phyloP scores from a whole-genome alignment of 2,113 vertebrate genomes.

The Saiga tatarica region DNA sequence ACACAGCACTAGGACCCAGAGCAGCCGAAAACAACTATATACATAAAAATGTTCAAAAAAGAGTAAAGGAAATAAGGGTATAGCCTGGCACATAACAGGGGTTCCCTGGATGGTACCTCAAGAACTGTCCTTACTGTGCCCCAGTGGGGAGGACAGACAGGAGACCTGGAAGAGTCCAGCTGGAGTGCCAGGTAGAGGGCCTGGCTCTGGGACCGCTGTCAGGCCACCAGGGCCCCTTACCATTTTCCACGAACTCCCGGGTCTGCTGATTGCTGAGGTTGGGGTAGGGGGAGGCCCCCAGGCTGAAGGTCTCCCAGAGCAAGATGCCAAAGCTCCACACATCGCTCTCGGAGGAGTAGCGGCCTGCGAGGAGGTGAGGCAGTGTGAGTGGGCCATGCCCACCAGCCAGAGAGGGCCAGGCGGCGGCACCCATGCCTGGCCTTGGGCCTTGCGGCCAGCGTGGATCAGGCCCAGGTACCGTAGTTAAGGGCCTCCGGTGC shows the following conservation, averaged over 20 bases:
- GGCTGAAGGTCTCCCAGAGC: constrained; percentile 95
- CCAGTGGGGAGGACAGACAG: neutral
- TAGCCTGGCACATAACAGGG: neutral
- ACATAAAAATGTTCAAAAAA: neutral
- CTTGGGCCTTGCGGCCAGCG: neutral
- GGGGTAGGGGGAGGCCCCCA: constrained; percentile 90
- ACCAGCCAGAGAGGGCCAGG: neutral
- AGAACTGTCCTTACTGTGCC: neutral
- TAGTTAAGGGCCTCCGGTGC: constrained; percentile 96
- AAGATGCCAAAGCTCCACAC: constrained; percentile 97
- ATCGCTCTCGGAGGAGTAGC: constrained; percentile 93
- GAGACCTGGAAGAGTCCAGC: accelerated
- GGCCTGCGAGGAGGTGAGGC: constrained; percentile 79
- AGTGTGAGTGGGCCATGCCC: neutral
- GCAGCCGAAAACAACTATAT: neutral
- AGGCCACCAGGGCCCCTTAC: constrained; percentile 59
- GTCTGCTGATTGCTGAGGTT: constrained; percentile 95
- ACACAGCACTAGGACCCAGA: neutral
- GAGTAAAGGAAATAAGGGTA: accelerated
- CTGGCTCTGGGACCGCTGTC: neutral
- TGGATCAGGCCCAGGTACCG: constrained; percentile 77
- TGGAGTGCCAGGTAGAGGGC: accelerated
- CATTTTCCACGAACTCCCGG: constrained; percentile 90
- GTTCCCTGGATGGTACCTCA: neutral
- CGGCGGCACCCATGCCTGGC: accelerated